phyloP scores from a whole-genome alignment of 2,113 vertebrate species.

The Alosa alosa region DNA sequence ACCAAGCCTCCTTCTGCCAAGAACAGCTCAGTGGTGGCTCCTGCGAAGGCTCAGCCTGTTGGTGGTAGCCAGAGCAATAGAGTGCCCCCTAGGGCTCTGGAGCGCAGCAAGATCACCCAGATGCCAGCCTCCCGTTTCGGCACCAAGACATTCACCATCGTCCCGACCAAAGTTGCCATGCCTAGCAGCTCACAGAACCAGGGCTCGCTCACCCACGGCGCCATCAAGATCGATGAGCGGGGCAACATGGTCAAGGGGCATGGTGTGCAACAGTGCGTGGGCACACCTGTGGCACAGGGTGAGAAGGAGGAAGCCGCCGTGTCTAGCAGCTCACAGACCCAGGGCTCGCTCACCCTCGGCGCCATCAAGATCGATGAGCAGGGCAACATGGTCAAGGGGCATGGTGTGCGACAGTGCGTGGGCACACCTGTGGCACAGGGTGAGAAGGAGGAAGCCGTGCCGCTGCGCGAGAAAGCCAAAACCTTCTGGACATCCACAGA shows the following conservation, averaged over 20 bases:
- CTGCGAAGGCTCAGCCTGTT: not conserved
- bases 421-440: not conserved
- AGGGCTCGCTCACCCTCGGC: constrained; percentile 64
- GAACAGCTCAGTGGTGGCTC: not conserved
- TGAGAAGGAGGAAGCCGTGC: constrained; percentile 38
- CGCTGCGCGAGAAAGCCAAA: constrained; percentile 75
- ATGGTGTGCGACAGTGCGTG: not conserved
- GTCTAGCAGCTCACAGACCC: constrained; percentile 57
- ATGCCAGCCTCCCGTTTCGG: constrained; percentile 76
- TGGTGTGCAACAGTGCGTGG: not conserved
- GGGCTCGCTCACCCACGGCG: constrained; percentile 68
- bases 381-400: constrained; percentile 82
- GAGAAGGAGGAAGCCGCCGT: constrained; percentile 23
- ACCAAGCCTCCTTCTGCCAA: constrained; percentile 4
- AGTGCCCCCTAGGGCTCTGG: constrained; percentile 29
- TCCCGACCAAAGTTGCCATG: constrained; percentile 81
- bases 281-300: not conserved
- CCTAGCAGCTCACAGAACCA: constrained; percentile 59
- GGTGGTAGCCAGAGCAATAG: not conserved
- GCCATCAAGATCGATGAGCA: constrained; percentile 93
- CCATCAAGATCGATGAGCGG: constrained; percentile 91
- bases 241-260: constrained; percentile 82
- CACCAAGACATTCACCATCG: constrained; percentile 88
- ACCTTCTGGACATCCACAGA: constrained; percentile 81
- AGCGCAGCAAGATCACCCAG: constrained; percentile 64